Conservation (phyloP, 2,113 vertebrate genomes). For the Sceloporus undulatus region DNA sequence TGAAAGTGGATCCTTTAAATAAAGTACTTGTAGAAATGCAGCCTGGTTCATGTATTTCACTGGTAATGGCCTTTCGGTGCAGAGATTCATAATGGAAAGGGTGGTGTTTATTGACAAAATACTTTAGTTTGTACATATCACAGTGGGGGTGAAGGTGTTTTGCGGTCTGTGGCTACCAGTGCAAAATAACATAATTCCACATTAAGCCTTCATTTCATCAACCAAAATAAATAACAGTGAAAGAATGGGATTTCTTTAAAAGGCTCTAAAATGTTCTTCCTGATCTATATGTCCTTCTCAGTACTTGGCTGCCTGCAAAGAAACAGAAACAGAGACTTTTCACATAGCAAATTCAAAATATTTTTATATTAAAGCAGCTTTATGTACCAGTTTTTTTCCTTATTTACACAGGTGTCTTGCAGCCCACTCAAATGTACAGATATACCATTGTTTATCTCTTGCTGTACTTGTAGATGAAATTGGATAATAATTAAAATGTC, state of each 20-base stretch:
- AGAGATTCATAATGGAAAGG: not conserved
- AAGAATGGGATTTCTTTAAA: not conserved
- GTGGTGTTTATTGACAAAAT: fast-evolving
- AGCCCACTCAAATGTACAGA: not conserved
- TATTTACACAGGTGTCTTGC: not conserved
- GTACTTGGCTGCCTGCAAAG: too few relatives aligned
- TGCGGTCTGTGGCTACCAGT: not conserved
- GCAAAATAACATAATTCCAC: slow-evolving; percentile 1
- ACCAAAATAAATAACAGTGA: not conserved
- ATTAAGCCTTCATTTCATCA: not conserved
- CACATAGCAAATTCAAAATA: not conserved
- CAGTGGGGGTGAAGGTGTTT: not conserved
- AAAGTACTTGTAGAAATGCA: not conserved
- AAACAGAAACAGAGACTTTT: not conserved
- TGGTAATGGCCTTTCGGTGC: not conserved
- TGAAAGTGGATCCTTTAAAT: slow-evolving; percentile 4
- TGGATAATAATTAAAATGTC: not conserved
- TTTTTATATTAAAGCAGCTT: not conserved
- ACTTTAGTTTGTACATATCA: not conserved
- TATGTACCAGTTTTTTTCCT: not conserved
- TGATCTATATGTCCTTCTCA: not conserved
- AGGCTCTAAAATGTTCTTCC: not conserved
- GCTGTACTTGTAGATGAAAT: not conserved
- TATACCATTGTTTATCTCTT: not conserved
- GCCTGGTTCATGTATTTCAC: fast-evolving